Conservation (phyloP, 2,113 vertebrate species). For the Tetraodon nigroviridis region DNA sequence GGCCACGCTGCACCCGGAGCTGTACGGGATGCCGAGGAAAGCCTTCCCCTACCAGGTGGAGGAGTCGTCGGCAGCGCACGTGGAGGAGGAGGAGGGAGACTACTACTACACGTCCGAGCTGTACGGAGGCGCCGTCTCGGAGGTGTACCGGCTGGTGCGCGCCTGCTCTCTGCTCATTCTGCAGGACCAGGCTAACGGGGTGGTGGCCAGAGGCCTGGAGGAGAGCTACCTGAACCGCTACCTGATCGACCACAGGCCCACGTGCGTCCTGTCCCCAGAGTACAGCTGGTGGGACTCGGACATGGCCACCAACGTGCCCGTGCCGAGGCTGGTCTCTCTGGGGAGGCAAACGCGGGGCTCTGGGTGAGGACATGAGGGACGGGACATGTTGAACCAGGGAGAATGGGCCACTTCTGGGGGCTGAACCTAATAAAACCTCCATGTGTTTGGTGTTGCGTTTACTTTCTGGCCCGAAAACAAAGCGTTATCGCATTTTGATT, state of each 20-base stretch:
- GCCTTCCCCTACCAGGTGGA: conserved; percentile 62
- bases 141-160: conserved; percentile 61
- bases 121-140: conserved; percentile 65
- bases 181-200: conserved; percentile 61
- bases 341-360: conserved; percentile 55
- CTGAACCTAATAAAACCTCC: not conserved
- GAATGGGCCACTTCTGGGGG: not conserved
- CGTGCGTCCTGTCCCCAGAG: conserved; percentile 74
- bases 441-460: conserved; percentile 4
- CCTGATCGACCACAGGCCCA: conserved; percentile 69
- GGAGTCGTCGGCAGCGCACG: conserved; percentile 58
- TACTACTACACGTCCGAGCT: conserved; percentile 77
- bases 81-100: conserved; percentile 67
- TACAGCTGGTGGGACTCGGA: conserved; percentile 74
- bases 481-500: too few relatives aligned
- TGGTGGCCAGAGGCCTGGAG: conserved; percentile 64
- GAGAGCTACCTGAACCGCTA: conserved; percentile 79
- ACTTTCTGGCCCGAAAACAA: too few relatives aligned
- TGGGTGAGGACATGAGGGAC: conserved; percentile 33
- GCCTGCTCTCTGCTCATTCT: conserved; percentile 68
- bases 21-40: conserved; percentile 48
- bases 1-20: conserved; percentile 69
- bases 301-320: conserved; percentile 45
- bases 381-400: conserved; percentile 34
- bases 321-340: conserved; percentile 62